Base-by-base conservation (phyloP, 2,888 invertebrate genomes). In the Eledone cirrhosa region DNA sequence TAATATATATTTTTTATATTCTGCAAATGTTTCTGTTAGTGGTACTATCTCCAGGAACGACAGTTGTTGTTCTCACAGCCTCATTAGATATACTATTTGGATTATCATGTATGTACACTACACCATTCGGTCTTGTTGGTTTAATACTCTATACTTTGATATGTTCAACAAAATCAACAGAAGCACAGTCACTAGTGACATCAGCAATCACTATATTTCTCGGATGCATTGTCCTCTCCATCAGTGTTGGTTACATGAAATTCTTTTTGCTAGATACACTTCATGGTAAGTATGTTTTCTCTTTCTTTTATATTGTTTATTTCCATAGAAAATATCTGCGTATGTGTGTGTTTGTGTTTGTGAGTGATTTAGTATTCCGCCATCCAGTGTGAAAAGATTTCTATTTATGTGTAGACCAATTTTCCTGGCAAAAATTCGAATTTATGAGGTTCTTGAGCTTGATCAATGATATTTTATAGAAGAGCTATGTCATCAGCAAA, bases 21-120 rank as follows among this genome's bases (percentile, higher is more conserved):
- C 63, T 82, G 27, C 82, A 81, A 74, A 85, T 85, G 82, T 85
- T 86, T 77, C 78, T 83, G 22, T 82, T 85, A 80, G 85, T 85
- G 14, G 76, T 86, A 4, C 79, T 85, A 16, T 85, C 86, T 0
- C 85, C 85, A 0, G 81, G 84, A 59, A 85, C 84, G 14, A 84
- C 85, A 16, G 79, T 86, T 14, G 81, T 84, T 33, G 82, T 85
- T 59, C 63, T 85, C 78, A 82, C 84, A 14, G 82, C 79, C 16
- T 84, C 84, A 47, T 76, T 83, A n/a, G 84, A 85, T 67, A 83
- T 84, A 27, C 79, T 86, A 19, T 86, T 83, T 78, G 82, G 82
- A 16, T 69, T 84, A 19, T 80, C 84, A 0, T 72, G 82, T 59
- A 48, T 81, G 7, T 78, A 69, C 22, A 79, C 82, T 4, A 79